Conservation (phyloP, 1,140 invertebrate genomes). For the Helicorthomorpha holstii region DNA sequence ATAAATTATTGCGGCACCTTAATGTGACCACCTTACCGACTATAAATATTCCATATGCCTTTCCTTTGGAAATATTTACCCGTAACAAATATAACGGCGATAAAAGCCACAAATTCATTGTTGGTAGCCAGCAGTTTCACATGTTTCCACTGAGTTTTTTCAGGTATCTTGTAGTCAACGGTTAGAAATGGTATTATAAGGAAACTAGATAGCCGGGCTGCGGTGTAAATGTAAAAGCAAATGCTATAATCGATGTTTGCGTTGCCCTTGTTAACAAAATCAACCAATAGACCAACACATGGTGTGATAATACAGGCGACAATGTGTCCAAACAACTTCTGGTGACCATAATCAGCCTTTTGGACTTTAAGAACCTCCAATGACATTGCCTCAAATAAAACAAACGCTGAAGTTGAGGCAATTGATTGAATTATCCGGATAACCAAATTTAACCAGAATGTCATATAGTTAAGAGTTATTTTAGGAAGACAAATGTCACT, state of each 20-base stretch:
- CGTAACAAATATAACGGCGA: not conserved
- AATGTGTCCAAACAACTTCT: conserved; percentile 56
- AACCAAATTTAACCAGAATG: not conserved
- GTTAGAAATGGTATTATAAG: not conserved
- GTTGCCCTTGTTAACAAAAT: conserved; percentile 38
- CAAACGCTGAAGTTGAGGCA: conserved; percentile 29
- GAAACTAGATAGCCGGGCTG: not conserved
- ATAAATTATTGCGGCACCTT: too few relatives aligned
- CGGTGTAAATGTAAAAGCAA: not conserved
- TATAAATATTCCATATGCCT: too few relatives aligned
- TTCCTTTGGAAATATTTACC: not conserved
- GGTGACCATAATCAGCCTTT: conserved; percentile 58
- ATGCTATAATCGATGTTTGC: conserved; percentile 48
- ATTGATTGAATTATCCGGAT: not conserved
- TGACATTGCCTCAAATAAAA: conserved; percentile 67
- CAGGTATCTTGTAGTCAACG: not conserved
- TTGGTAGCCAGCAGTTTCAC: not conserved
- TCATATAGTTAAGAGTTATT: not conserved
- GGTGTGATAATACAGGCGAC: conserved; percentile 64
- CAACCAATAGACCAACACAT: conserved; percentile 53
- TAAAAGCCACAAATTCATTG: not conserved
- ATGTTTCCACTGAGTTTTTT: not conserved
- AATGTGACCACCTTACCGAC: too few relatives aligned
- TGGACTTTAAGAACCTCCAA: conserved; percentile 57
- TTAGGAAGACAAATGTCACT: not conserved